Percentiles rank a stretch among this genome's conserved stretches.
phyloP scores from a whole-genome alignment of 2,888 invertebrate genomes.

The Ypsolopha scabrella region DNA sequence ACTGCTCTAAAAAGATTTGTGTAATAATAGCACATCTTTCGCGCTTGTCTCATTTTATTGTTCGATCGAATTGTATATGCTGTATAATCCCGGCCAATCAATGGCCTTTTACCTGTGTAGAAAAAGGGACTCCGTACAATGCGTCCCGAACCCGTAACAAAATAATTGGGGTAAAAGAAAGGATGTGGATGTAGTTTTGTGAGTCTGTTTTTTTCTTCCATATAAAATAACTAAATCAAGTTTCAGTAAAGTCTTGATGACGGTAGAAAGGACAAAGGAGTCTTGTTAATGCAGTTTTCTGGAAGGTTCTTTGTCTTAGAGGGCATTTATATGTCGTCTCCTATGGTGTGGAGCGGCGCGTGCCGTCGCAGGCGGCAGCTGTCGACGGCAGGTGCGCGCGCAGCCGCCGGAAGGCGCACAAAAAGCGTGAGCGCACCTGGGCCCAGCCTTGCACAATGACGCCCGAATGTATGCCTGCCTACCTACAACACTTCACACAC shows the following conservation, averaged over 20 bases:
- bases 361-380: constrained; percentile 34
- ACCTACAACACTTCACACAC: not conserved
- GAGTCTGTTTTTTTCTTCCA: not conserved
- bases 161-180: constrained; percentile 3
- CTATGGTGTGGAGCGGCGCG: constrained; percentile 18
- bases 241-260: no score
- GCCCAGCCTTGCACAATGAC: constrained; percentile 55
- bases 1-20: not conserved
- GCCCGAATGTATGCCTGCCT: constrained; percentile 3
- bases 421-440: constrained; percentile 64
- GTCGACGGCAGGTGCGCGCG: constrained; percentile 55
- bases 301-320: not conserved
- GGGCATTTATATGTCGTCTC: constrained; percentile 1
- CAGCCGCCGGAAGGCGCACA: constrained; percentile 64
- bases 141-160: not conserved
- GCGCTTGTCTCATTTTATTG: not conserved
- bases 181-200: not conserved
- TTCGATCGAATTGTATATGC: not conserved
- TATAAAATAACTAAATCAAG: no score
- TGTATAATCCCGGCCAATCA: not conserved
- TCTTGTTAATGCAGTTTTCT: not conserved
- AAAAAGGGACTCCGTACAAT: not conserved
- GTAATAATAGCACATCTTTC: not conserved
- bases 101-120: not conserved
- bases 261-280: not conserved